phyloP scores from a whole-genome alignment of 1,140 invertebrate species.

The Cyphomyrmex costatus region DNA sequence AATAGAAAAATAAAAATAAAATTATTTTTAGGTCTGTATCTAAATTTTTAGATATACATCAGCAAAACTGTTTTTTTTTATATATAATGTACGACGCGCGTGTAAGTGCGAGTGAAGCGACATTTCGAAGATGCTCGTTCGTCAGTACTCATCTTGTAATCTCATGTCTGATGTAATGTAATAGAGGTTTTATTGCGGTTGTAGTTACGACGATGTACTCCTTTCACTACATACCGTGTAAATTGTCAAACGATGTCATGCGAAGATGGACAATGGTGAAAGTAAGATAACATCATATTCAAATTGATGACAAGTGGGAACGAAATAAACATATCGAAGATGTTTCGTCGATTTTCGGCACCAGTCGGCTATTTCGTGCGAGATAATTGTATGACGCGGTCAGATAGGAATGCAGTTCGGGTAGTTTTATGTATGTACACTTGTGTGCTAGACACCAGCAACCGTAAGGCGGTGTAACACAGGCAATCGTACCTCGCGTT shows the following conservation, averaged over 20 bases:
- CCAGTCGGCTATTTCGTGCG: constrained; percentile 36
- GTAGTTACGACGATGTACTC: constrained; percentile 48
- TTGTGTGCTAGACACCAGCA: constrained; percentile 53
- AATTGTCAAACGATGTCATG: constrained; percentile 28
- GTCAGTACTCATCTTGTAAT: constrained; percentile 38
- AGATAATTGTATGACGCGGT: constrained; percentile 75
- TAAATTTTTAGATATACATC: too few relatives aligned
- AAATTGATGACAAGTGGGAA: neutral
- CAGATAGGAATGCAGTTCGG: constrained; percentile 76
- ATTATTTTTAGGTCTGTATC: too few relatives aligned
- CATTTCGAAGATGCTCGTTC: neutral
- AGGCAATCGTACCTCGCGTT: constrained; percentile 72
- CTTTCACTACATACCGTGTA: constrained; percentile 65
- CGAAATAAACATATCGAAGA: neutral
- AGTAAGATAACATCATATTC: neutral
- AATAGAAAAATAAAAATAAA: too few relatives aligned
- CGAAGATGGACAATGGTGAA: neutral
- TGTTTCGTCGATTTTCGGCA: neutral
- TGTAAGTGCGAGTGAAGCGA: neutral
- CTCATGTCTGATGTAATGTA: constrained; percentile 29
- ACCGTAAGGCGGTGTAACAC: constrained; percentile 66
- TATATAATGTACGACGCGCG: neutral
- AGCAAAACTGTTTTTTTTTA: too few relatives aligned
- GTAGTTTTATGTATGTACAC: constrained; percentile 45
- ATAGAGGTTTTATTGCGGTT: constrained; percentile 60